Base-by-base conservation (phyloP, 2,797 vertebrate species). In the Epinephelus awoara region DNA sequence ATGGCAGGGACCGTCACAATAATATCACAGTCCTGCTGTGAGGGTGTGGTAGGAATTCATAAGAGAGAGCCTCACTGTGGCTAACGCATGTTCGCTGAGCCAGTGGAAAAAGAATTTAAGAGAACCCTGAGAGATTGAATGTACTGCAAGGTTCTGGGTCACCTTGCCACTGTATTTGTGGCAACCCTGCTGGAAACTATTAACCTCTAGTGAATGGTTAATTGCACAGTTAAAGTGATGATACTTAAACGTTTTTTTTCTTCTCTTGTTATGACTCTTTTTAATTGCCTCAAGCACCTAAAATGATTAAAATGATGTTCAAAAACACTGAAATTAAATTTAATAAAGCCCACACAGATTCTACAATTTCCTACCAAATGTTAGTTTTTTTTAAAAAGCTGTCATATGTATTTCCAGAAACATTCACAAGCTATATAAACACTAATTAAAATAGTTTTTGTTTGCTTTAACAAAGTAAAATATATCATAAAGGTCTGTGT, bases 81-180 rank as follows among this genome's bases (percentile, higher is more conserved):
- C 68, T 83, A 7, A 76, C 66, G 27, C 29, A 8, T 67, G 75
- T 67, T 42, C 47, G 65, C 19, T n/a, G 27, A 77, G 49, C 21
- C 40, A 23, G 64, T 47, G 34, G 74, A 78, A 67, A 71, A 52
- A 21, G 29, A 17, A 69, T 66, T 7, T 18, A 51, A 25, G 56
- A 58, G 70, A 19, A 75, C 44, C 63, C 9, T 25, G 54, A 17
- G 23, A 67, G 67, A 63, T 56, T 57, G 29, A n/a, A 69, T 80
- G 21, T 23, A 38, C 44, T 38, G 40, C 29, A 23, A 65, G 42
- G 57, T 75, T 85, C 71, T 86, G 38, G 59, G 75, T 84, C 73
- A 84, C 58, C 46, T 72, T 75, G 34, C 57, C 27, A 34, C 47
- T 84, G 58, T 62, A 62, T 79, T 76, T 86, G 57, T 74, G 58